These are phyloP conservation scores for Notoglanidium macrostoma DNA, from an alignment of 2,797 vertebrate genomes.

Conservation along the genomic window DNA sequence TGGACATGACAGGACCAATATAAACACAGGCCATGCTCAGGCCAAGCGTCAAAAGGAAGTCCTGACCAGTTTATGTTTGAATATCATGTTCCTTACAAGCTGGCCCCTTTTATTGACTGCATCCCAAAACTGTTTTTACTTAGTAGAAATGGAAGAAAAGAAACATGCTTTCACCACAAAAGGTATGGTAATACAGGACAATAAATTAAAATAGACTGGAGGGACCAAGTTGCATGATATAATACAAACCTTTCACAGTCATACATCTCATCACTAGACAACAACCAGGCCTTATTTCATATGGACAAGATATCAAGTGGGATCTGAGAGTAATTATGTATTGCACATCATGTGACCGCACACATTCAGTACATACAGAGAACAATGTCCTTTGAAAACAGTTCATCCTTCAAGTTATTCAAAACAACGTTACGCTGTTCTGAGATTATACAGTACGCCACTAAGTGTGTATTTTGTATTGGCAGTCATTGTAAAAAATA, in stretches of 20 bases:
- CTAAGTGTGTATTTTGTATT: slow-evolving; percentile 1
- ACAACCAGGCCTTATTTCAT: not conserved
- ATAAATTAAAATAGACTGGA: not conserved
- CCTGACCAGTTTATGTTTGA: slow-evolving; percentile 15
- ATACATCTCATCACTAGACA: not conserved
- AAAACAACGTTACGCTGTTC: not conserved
- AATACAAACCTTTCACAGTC: not conserved
- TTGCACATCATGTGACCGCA: not conserved
- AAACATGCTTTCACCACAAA: not conserved
- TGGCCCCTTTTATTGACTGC: not conserved
- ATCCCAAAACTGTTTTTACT: not conserved
- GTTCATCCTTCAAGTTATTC: slow-evolving; percentile 2
- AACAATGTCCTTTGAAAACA: slow-evolving; percentile 7
- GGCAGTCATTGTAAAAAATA: not conserved
- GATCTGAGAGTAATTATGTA: not conserved
- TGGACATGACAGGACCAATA: slow-evolving; percentile 14
- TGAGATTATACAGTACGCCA: slow-evolving; percentile 2
- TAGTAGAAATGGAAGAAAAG: not conserved
- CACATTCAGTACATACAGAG: not conserved
- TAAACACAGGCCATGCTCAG: slow-evolving; percentile 35
- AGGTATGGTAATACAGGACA: not conserved
- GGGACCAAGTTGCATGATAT: not conserved
- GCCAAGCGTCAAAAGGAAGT: not conserved
- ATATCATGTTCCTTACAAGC: slow-evolving; percentile 12
- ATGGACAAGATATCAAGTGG: not conserved